These are phyloP conservation scores for Stenodema calcarata DNA, from an alignment of 2,888 invertebrate genomes.

Conservation along the genomic window DNA sequence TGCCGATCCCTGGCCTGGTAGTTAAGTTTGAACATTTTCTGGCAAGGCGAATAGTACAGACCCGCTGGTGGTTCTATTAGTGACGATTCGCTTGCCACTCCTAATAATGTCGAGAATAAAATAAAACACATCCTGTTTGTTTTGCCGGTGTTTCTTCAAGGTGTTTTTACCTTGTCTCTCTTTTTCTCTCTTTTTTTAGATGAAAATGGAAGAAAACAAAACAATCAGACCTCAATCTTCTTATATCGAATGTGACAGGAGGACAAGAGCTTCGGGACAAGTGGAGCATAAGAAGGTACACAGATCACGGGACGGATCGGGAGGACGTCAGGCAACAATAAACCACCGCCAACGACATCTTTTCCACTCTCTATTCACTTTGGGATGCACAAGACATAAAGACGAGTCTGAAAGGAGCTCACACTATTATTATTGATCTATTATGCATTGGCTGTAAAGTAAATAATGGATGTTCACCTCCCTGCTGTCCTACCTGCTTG, in stretches of 20 bases:
- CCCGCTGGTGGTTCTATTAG: too few species aligned
- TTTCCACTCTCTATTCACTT: background rate
- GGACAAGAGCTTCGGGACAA: background rate
- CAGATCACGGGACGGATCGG: background rate
- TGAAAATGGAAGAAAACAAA: background rate
- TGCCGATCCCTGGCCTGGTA: too few species aligned
- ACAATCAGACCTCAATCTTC: background rate
- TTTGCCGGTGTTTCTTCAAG: too few species aligned
- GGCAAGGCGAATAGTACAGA: too few species aligned
- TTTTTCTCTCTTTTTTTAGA: background rate
- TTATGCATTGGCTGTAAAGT: slow-evolving; percentile 30
- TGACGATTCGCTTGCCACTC: too few species aligned
- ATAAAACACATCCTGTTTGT: too few species aligned
- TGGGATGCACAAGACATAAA: background rate
- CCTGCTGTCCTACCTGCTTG: slow-evolving; percentile 29
- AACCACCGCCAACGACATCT: background rate
- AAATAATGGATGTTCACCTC: slow-evolving; percentile 38
- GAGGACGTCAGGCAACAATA: background rate
- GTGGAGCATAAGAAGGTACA: background rate
- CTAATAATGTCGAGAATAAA: too few species aligned
- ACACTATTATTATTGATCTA: slow-evolving; percentile 36
- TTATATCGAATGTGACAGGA: background rate
- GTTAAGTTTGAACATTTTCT: too few species aligned
- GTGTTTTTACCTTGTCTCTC: background rate
- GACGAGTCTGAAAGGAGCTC: background rate